Conservation (phyloP, 2,888 invertebrate species). For the Gerosis bhagava region DNA sequence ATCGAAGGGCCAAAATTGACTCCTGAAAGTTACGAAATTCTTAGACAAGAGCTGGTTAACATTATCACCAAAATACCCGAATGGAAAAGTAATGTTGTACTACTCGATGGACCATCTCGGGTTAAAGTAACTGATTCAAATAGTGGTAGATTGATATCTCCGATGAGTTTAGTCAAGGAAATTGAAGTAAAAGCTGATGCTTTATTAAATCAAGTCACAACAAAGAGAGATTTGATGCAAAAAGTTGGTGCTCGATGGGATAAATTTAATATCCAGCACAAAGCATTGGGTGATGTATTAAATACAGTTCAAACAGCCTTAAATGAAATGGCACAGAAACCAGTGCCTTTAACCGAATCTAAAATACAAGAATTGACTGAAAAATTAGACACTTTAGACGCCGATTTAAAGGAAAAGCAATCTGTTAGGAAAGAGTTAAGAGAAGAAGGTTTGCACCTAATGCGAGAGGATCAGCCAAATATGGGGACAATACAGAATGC, state of each 20-base stretch:
- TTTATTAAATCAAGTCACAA: conserved; percentile 85
- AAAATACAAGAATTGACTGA: conserved; percentile 75
- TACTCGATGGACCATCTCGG: conserved; percentile 86
- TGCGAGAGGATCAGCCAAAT: conserved; percentile 92
- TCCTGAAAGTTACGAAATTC: conserved; percentile 86
- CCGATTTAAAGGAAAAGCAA: conserved; percentile 81
- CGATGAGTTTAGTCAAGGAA: conserved; percentile 87
- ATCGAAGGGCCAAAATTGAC: conserved; percentile 88
- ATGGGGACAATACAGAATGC: conserved; percentile 91
- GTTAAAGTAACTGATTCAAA: conserved; percentile 87
- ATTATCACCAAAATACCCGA: conserved; percentile 85
- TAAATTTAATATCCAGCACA: conserved; percentile 89
- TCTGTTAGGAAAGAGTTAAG: conserved; percentile 87
- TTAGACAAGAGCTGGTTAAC: conserved; percentile 87
- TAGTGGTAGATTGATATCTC: conserved; percentile 87
- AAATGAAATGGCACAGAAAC: conserved; percentile 79
- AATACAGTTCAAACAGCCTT: conserved; percentile 81
- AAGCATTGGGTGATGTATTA: conserved; percentile 85
- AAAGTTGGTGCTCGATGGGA: conserved; percentile 90
- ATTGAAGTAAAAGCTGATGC: conserved; percentile 87
- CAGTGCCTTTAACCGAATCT: conserved; percentile 69
- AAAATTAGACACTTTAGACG: conserved; percentile 78
- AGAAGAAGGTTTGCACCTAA: conserved; percentile 89
- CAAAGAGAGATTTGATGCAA: conserved; percentile 86
- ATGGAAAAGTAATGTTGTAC: conserved; percentile 87